Base-by-base conservation (phyloP, 2,888 invertebrate genomes). In the Hoplodrina blanda region DNA sequence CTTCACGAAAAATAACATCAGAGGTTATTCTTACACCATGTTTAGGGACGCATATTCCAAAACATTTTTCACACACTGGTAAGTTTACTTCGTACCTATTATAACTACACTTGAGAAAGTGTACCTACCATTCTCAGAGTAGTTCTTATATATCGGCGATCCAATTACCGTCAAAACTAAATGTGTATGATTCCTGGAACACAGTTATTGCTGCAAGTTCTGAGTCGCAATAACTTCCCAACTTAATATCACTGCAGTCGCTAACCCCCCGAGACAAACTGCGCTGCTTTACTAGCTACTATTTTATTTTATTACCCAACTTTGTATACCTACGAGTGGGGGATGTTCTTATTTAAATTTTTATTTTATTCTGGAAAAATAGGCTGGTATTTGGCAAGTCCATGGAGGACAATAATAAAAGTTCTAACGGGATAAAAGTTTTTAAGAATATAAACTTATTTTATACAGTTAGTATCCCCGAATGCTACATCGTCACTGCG, bases 211-310 rank as follows among this genome's bases (percentile, higher is more conserved):
- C 78, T 54, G 59, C 65, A 78, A 78, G 57, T 81, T 66, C 50
- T 49, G 62, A 78, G 73, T 61, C 60, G 73, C 78, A 62, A 81
- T 72, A 77, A 81, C 78, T 79, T 68, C 53, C 41, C 62, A 60
- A 78, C 64, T 81, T 78, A 78, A 78, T 81, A 78, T 78, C 64
- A 62, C 55, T 77, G 78, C 78, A 77, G 66, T 54, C 72, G 55
- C 72, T 55, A 59, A 30, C 62, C 78, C 71, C 82, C 52, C 15
- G 78, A 62, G 77, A 81, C 81, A 62, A 81, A 81, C 77, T 81
- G 63, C 77, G 56, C 77, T 19, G 67, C 71, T 57, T 59, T 69
- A 73, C 76, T 73, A 52, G 52, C 57, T 56, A 60, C 76, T 50
- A 63, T n/a, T 75, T 76, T 76, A 81, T 78, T 71, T 81, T 71